Base-by-base conservation (phyloP, 2,888 invertebrate species). In the Uloborus plumipes region DNA sequence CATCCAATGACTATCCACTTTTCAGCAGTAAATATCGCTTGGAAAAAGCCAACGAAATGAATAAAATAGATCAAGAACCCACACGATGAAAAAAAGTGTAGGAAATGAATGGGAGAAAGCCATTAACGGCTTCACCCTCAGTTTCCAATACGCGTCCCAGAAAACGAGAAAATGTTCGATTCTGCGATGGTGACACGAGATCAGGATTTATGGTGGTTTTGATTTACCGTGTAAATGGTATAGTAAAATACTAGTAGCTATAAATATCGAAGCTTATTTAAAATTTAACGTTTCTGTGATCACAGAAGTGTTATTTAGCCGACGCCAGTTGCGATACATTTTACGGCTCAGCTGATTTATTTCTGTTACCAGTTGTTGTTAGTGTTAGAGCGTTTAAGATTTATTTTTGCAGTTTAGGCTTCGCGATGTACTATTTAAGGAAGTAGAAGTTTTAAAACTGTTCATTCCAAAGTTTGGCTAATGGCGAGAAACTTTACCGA, bases 221-320 rank as follows among this genome's bases (percentile, higher is more conserved):
- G 72, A 72, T 79, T 79, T 79, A 79, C 72, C 51, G 71, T 51
- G 18, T 71, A 53, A 51, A 66, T 59, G 67, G 53, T 18, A 6
- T 16, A 55, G 50, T 78, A 49, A 71, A 78, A 62, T 65, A 66
- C 61, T 51, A 50, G 66, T 20, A 51, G 50, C 66, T 79, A 79
- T 72, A 72, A 72, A 79, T 72, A 79, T 58, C 39, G 20, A 47
- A 59, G 49, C 55, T 79, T 53, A 67, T 73, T 79, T 73, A 79
- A 79, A 79, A 72, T 79, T 79, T 66, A 78, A 66, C 65, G 78
- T 78, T 71, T 78, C 58, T 58, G 49, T 26, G 65, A 65, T 31
- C 58, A 71, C 50, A 58, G 59, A 78, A 77, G 51, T 20, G 61
- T 71, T 71, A 66, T 71, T 71, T 71, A 78, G 71, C 20, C 15